phyloP scores from a whole-genome alignment of 2,888 invertebrate genomes.

The Tachina grossa region DNA sequence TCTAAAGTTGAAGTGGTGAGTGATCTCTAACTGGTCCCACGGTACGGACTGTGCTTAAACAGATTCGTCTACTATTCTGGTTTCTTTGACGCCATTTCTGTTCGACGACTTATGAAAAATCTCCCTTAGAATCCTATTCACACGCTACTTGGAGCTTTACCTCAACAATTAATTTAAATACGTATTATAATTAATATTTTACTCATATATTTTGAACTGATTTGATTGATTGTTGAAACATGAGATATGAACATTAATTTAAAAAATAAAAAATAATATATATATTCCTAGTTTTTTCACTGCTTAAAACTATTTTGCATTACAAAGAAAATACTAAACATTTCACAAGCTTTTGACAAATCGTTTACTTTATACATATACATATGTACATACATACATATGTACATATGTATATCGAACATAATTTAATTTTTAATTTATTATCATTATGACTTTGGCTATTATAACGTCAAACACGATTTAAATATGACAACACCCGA shows the following conservation, averaged over 20 bases:
- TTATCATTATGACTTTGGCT: conserved; percentile 34
- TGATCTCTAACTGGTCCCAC: no score
- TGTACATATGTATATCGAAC: conserved; percentile 30
- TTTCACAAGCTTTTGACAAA: conserved; percentile 58
- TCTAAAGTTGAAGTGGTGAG: no score
- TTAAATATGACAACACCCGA: conserved; percentile 62
- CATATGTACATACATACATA: conserved; percentile 30
- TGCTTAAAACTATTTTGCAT: conserved; percentile 27
- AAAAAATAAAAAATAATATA: conserved; percentile 18
- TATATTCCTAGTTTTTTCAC: conserved; percentile 2
- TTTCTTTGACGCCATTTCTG: no score
- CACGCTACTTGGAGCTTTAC: no score
- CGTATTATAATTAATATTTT: background rate
- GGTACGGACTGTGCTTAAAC: no score
- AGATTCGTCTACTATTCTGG: no score
- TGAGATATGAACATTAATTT: background rate
- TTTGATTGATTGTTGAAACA: conserved; percentile 7
- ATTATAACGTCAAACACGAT: conserved; percentile 61
- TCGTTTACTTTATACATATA: conserved; percentile 16
- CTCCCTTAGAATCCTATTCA: no score
- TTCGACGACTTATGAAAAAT: no score
- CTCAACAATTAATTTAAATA: no score
- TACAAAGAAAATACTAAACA: conserved; percentile 30
- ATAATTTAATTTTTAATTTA: conserved; percentile 40
- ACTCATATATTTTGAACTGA: background rate